Conservation (phyloP, 2,888 invertebrate species). For the Ormia ochracea region DNA sequence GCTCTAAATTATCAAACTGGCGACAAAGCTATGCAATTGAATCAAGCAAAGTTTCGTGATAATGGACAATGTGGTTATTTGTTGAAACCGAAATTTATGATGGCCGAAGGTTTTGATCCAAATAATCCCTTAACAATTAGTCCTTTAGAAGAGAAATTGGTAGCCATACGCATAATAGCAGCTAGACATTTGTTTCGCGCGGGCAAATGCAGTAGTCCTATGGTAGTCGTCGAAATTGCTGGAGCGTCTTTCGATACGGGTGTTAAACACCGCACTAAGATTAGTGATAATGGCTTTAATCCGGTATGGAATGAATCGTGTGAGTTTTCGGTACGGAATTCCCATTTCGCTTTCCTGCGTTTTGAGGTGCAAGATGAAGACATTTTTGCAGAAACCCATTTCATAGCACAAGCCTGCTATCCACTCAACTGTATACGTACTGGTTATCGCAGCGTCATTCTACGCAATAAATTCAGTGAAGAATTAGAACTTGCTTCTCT, state of each 20-base stretch:
- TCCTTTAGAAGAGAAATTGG: slow-evolving; percentile 80
- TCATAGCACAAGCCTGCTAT: slow-evolving; percentile 96
- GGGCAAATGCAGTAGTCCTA: slow-evolving; percentile 89
- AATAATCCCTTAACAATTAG: slow-evolving; percentile 82
- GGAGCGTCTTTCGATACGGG: slow-evolving; percentile 92
- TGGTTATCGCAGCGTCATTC: slow-evolving; percentile 93
- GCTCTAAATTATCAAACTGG: slow-evolving; percentile 98
- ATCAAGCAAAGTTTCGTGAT: slow-evolving; percentile 93
- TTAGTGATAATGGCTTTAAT: slow-evolving; percentile 95
- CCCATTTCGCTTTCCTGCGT: slow-evolving; percentile 88
- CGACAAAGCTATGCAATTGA: slow-evolving; percentile 97
- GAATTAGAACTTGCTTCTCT: slow-evolving; percentile 94
- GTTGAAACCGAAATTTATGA: slow-evolving; percentile 93
- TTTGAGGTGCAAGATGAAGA: slow-evolving; percentile 97
- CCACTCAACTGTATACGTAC: slow-evolving; percentile 87
- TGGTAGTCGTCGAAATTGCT: slow-evolving; percentile 92
- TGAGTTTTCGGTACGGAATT: slow-evolving; percentile 88
- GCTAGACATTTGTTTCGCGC: slow-evolving; percentile 92
- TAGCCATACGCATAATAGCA: slow-evolving; percentile 88
- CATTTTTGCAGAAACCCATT: slow-evolving; percentile 97
- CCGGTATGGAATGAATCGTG: slow-evolving; percentile 94
- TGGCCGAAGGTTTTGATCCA: slow-evolving; percentile 87
- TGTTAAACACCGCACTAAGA: slow-evolving; percentile 89
- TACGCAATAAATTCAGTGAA: slow-evolving; percentile 94
- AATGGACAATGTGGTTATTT: slow-evolving; percentile 96